A percentile compares a stretch with the other conserved stretches of the same genome.
Conservation (phyloP, 2,113 vertebrate genomes). For the Terrapene triunguis region DNA sequence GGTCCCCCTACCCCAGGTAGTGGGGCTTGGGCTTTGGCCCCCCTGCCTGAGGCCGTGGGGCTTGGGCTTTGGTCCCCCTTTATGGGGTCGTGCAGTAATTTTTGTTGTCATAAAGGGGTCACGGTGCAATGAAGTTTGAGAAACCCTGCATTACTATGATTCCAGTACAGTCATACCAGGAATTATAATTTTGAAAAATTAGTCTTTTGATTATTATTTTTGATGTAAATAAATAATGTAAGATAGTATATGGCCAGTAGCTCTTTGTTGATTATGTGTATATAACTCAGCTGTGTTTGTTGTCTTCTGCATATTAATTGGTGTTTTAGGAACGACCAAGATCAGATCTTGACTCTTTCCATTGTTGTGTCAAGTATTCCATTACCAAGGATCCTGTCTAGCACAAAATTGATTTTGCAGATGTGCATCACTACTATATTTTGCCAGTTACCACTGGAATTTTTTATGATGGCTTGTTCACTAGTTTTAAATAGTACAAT, state of each 20-base stretch:
- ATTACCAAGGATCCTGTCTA: neutral
- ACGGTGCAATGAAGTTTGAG: neutral
- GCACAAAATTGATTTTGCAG: neutral
- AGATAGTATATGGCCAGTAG: neutral
- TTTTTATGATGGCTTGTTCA: neutral
- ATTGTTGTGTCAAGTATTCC: neutral
- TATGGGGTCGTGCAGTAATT: too few relatives aligned
- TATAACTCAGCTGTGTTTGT: neutral
- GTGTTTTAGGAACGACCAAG: neutral
- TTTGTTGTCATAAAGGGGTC: too few relatives aligned
- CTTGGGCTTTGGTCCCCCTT: too few relatives aligned
- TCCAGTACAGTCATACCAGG: neutral
- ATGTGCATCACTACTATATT: neutral
- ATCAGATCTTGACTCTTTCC: neutral
- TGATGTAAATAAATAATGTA: neutral
- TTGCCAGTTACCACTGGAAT: neutral
- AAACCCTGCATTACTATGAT: neutral
- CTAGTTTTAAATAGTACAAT: neutral
- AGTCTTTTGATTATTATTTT: neutral
- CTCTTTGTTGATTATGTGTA: neutral
- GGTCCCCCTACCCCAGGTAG: too few relatives aligned
- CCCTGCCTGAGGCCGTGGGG: too few relatives aligned
- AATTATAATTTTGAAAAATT: neutral
- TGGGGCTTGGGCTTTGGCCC: too few relatives aligned
- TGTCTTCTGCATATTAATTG: neutral